Conservation (phyloP, 2,888 invertebrate species). For the Troides aeacus region DNA sequence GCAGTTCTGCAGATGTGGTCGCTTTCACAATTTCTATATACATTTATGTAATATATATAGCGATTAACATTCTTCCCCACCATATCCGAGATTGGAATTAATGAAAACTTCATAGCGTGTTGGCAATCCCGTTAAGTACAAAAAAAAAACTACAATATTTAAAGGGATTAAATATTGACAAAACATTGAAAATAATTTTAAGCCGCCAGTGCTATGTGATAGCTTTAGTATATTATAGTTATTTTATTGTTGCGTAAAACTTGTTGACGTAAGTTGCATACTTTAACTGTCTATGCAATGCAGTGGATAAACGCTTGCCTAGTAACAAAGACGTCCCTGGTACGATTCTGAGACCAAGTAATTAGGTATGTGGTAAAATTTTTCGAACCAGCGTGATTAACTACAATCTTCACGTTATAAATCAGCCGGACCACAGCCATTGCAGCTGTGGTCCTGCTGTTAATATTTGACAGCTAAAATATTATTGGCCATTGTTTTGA, state of each 20-base stretch:
- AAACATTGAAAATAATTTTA: slow-evolving; percentile 46
- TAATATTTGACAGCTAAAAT: no score
- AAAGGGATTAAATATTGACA: slow-evolving; percentile 43
- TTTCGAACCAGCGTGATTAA: no score
- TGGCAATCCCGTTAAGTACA: slow-evolving; percentile 33
- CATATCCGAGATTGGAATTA: background rate
- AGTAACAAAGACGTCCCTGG: no score
- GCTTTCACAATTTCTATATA: background rate
- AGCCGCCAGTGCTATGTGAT: slow-evolving; percentile 70
- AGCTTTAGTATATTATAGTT: slow-evolving; percentile 46
- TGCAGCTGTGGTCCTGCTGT: no score
- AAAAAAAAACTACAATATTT: slow-evolving; percentile 37
- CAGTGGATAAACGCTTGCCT: no score
- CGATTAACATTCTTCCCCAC: background rate
- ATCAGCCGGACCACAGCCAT: no score
- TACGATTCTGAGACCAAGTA: no score
- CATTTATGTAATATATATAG: background rate
- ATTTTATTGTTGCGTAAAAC: slow-evolving; percentile 6
- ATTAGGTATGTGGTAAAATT: no score
- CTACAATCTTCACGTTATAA: no score
- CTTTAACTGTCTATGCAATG: no score
- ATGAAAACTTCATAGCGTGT: background rate
- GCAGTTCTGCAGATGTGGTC: background rate
- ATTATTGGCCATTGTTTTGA: no score
- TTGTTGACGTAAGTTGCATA: slow-evolving; percentile 1